Percentiles rank a stretch among this genome's conserved stretches.
These are phyloP conservation scores for Cheirogaleus medius DNA, from an alignment of 2,113 vertebrate genomes.

Conservation along the genomic window DNA sequence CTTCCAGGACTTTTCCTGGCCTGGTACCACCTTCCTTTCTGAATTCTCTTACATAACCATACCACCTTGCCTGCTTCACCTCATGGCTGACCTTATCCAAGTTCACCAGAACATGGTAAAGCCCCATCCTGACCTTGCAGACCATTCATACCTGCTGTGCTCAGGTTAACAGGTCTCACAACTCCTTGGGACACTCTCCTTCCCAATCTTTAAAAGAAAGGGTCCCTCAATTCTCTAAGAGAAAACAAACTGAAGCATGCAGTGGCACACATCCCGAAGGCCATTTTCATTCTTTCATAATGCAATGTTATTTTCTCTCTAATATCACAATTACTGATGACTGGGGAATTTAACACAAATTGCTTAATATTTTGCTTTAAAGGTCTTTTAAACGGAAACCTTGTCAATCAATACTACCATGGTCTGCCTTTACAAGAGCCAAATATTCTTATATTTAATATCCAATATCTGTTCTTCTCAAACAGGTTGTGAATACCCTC, in stretches of 20 bases:
- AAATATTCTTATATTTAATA: not conserved
- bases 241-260: not conserved
- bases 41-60: not conserved
- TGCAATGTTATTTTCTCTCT: not conserved
- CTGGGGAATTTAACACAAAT: not conserved
- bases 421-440: not conserved
- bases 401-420: not conserved
- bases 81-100: not conserved
- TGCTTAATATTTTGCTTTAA: not conserved
- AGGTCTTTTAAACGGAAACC: conserved; percentile 21
- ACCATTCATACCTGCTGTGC: not conserved
- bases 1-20: not conserved
- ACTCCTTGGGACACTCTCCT: not conserved
- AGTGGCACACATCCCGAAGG: not conserved
- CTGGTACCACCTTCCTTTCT: not conserved
- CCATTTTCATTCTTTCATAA: not conserved
- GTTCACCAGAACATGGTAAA: not conserved
- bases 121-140: not conserved
- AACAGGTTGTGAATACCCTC: not conserved
- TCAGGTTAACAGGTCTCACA: not conserved
- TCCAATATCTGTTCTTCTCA: not conserved
- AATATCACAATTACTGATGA: not conserved
- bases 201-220: not conserved
- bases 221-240: not conserved
- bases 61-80: not conserved